Evolutionary conservation across 2,797 vertebrate species (phyloP).

Genomic region (Pelodytes ibericus): DNA sequence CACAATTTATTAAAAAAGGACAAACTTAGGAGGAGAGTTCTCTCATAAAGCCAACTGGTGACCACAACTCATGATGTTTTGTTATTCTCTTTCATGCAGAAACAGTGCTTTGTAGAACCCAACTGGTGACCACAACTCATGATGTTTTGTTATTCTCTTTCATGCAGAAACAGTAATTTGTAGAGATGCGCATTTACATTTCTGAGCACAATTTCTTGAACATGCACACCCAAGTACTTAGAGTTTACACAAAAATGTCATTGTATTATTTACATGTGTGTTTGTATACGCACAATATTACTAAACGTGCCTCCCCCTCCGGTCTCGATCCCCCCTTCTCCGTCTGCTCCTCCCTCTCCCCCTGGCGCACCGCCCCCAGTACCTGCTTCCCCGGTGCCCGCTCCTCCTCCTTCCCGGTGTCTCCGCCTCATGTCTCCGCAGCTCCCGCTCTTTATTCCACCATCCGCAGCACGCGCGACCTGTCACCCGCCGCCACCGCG

Average conservation of each 20-base stretch:
- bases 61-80: no score
- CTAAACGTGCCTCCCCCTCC: constrained; percentile 18
- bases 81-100: no score
- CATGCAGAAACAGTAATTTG: no score
- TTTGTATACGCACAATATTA: constrained; percentile 21
- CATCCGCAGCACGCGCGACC: constrained; percentile 83
- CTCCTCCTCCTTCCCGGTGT: constrained; percentile 42
- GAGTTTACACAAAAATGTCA: background rate
- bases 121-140: no score
- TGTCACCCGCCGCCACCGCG: constrained; percentile 74
- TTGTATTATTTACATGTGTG: constrained; percentile 31
- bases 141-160: no score
- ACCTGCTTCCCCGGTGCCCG: constrained; percentile 34
- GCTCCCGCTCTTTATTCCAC: constrained; percentile 72
- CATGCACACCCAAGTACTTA: no score
- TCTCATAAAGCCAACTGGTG: no score
- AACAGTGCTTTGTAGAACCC: no score
- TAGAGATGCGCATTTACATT: no score
- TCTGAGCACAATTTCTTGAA: no score
- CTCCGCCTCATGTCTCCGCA: constrained; percentile 50
- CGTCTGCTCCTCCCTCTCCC: constrained; percentile 18
- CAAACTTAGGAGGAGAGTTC: no score
- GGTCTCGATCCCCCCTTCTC: constrained; percentile 21
- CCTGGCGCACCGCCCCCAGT: constrained; percentile 21
- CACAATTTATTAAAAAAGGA: no score